These are phyloP conservation scores for Helicoverpa zea DNA, from an alignment of 1,140 invertebrate species.

Conservation along the genomic window DNA sequence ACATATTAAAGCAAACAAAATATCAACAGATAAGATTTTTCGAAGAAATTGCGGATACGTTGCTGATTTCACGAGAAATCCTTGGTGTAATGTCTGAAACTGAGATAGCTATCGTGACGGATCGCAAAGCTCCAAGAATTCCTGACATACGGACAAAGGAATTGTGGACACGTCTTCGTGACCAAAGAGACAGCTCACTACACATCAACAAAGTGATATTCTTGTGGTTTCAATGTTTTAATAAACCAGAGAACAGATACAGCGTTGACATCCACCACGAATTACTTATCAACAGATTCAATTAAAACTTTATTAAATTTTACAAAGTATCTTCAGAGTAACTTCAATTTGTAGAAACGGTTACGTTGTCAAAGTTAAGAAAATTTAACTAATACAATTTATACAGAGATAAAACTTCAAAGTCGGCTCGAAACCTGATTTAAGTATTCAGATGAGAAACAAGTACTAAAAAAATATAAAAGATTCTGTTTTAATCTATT, in stretches of 20 bases:
- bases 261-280: slow-evolving; percentile 69
- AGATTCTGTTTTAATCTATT: slow-evolving; percentile 39
- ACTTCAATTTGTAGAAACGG: slow-evolving; percentile 73
- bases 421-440: slow-evolving; percentile 44
- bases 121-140: slow-evolving; percentile 60
- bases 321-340: slow-evolving; percentile 76
- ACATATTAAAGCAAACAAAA: neutral
- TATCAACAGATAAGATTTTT: neutral
- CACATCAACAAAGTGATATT: slow-evolving; percentile 25
- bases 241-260: slow-evolving; percentile 54
- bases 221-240: slow-evolving; percentile 53
- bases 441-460: slow-evolving; percentile 41
- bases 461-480: slow-evolving; percentile 43
- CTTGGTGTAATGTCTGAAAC: slow-evolving; percentile 51
- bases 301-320: slow-evolving; percentile 86
- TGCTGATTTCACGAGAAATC: slow-evolving; percentile 67
- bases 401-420: slow-evolving; percentile 66
- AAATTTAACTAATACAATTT: slow-evolving; percentile 80
- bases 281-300: slow-evolving; percentile 78
- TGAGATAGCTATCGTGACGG: slow-evolving; percentile 68
- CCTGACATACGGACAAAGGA: slow-evolving; percentile 69
- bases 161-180: slow-evolving; percentile 61
- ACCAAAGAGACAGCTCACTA: slow-evolving; percentile 50
- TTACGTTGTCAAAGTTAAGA: slow-evolving; percentile 69
- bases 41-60: slow-evolving; percentile 53